A percentile compares a stretch with the other conserved stretches of the same genome.
Conservation (phyloP, 1,140 invertebrate species). For the Laodelphax striatellus region DNA sequence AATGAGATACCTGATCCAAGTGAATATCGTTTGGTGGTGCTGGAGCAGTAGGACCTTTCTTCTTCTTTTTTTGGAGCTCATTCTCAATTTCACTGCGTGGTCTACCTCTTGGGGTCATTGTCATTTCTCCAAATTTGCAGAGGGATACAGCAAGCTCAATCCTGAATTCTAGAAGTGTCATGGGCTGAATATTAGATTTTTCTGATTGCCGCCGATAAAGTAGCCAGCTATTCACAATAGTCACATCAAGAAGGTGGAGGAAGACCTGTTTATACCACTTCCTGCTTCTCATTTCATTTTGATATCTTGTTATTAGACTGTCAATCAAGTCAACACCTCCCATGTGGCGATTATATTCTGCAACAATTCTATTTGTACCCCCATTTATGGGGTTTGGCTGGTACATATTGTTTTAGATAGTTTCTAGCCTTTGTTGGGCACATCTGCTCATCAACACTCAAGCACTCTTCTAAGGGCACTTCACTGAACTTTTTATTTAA, state of each 20-base stretch:
- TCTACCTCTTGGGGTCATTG: background rate
- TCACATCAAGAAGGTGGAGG: background rate
- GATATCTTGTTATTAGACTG: background rate
- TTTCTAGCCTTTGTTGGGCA: background rate
- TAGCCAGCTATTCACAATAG: background rate
- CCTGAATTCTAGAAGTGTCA: background rate
- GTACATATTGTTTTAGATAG: background rate
- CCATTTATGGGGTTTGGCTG: background rate
- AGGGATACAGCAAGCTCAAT: background rate
- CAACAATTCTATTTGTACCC: background rate
- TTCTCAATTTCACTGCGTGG: background rate
- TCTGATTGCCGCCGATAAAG: background rate
- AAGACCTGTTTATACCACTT: background rate
- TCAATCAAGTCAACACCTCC: background rate
- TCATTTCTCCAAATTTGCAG: background rate
- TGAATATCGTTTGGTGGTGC: no score
- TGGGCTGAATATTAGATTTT: background rate
- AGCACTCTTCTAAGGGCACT: background rate
- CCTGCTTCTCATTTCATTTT: background rate
- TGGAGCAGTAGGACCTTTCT: background rate
- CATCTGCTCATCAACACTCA: background rate
- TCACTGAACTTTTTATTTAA: background rate
- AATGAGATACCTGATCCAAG: no score
- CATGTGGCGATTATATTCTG: background rate
- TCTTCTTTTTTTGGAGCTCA: background rate